Percentiles rank a stretch among this genome's conserved stretches.
These are phyloP conservation scores for Miltochrista miniata DNA, from an alignment of 2,888 invertebrate species.

Conservation along the genomic window DNA sequence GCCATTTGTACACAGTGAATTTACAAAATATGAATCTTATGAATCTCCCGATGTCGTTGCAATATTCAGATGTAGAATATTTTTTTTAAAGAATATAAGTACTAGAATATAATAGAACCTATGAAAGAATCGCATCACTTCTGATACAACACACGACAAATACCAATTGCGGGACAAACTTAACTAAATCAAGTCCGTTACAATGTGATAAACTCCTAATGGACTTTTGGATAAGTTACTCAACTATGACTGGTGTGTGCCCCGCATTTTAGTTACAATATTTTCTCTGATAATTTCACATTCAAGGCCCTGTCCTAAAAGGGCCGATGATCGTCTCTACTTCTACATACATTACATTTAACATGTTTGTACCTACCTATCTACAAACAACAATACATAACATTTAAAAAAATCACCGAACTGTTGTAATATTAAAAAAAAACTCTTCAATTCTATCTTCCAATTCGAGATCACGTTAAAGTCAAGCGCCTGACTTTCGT, in stretches of 20 bases:
- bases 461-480: conserved; percentile 78
- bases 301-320: not conserved
- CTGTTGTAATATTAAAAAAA: conserved; percentile 6
- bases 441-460: conserved; percentile 58
- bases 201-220: too few relatives aligned
- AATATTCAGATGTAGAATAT: not conserved
- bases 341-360: conserved; percentile 1
- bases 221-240: too few relatives aligned
- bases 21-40: too few relatives aligned
- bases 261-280: too few relatives aligned
- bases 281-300: not conserved
- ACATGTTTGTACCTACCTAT: conserved; percentile 5
- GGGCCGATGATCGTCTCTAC: not conserved
- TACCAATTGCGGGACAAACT: too few relatives aligned
- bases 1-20: not conserved
- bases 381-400: conserved; percentile 7
- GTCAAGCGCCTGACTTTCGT: conserved; percentile 67
- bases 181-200: too few relatives aligned
- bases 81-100: not conserved
- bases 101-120: not conserved
- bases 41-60: too few relatives aligned
- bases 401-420: conserved; percentile 1
- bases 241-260: too few relatives aligned
- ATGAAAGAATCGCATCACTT: not conserved
- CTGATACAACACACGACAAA: too few relatives aligned